phyloP scores from a whole-genome alignment of 2,113 vertebrate genomes.

The Pomatorhinus ruficollis region DNA sequence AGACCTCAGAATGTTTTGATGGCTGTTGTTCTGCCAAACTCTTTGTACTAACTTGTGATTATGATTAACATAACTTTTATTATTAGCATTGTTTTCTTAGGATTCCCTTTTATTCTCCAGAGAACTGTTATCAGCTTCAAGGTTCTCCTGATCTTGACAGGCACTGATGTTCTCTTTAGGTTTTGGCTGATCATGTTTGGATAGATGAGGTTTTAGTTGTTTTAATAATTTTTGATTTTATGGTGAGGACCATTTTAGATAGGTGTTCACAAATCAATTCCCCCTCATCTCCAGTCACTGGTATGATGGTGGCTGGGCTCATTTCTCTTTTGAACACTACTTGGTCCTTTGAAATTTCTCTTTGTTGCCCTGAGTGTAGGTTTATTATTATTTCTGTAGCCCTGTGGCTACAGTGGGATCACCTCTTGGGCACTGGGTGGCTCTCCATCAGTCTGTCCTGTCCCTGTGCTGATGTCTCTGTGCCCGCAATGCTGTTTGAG shows the following conservation, averaged over 20 bases:
- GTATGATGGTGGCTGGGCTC: background rate
- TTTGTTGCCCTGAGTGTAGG: background rate
- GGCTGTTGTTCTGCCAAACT: background rate
- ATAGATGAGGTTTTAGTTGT: background rate
- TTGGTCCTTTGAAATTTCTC: background rate
- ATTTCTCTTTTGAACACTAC: background rate
- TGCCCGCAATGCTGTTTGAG: background rate
- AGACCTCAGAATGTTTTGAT: background rate
- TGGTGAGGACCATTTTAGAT: background rate
- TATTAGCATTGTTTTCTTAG: background rate
- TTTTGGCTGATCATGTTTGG: background rate
- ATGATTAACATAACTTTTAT: background rate
- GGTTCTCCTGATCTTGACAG: background rate
- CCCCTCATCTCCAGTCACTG: background rate
- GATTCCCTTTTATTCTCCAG: background rate
- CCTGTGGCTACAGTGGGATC: accelerated
- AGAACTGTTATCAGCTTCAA: background rate
- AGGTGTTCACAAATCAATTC: background rate
- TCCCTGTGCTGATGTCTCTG: background rate
- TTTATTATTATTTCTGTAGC: background rate
- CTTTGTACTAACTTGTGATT: background rate
- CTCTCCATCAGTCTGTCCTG: background rate
- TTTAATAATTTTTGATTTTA: background rate
- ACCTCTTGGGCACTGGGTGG: accelerated
- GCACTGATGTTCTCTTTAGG: background rate